phyloP scores from a whole-genome alignment of 1,140 invertebrate species.

The Lordiphosa collinella region DNA sequence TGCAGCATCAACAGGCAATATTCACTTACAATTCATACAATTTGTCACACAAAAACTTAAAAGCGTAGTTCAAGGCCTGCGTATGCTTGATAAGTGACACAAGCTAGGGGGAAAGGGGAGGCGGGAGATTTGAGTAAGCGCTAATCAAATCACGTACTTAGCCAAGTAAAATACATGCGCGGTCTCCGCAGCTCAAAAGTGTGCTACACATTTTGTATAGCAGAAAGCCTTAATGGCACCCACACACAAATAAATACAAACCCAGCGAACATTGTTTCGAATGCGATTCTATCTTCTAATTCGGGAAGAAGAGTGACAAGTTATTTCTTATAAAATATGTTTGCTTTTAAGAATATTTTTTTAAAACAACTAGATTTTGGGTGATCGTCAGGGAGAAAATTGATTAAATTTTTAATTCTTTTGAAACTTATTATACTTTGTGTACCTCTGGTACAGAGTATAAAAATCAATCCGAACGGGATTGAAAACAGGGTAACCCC shows the following conservation, averaged over 20 bases:
- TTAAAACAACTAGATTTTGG: too few species aligned
- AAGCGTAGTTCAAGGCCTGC: constrained; percentile 24
- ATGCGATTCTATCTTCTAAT: too few species aligned
- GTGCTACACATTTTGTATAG: constrained; percentile 31
- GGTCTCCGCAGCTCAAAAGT: constrained; percentile 43
- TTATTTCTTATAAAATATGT: too few species aligned
- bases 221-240: constrained; percentile 62
- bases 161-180: constrained; percentile 70
- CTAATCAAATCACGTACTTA: constrained; percentile 78
- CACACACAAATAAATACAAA: constrained; percentile 9
- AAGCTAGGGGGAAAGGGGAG: constrained; percentile 6
- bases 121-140: constrained; percentile 47
- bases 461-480: too few species aligned
- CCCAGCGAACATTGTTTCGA: neutral
- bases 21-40: constrained; percentile 11
- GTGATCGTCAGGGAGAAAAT: too few species aligned
- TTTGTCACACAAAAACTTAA: constrained; percentile 12
- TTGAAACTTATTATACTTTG: too few species aligned
- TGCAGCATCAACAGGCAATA: constrained; percentile 72
- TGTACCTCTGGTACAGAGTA: too few species aligned
- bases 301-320: too few species aligned
- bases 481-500: too few species aligned
- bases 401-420: too few species aligned
- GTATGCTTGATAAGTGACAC: constrained; percentile 39
- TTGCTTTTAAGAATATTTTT: too few species aligned